Conservation (phyloP, 2,113 vertebrate species). For the Neomonachus schauinslandi region DNA sequence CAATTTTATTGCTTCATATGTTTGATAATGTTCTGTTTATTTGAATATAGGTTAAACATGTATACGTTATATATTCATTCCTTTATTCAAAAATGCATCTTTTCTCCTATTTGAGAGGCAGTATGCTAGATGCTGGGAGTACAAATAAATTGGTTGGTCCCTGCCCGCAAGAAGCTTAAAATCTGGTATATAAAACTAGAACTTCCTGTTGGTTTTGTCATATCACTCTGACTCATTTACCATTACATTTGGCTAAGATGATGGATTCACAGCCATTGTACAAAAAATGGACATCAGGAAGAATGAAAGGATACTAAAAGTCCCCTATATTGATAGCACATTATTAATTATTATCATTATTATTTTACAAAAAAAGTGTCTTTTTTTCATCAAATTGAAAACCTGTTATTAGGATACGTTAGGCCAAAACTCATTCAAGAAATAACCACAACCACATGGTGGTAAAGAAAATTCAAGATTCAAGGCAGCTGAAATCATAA, state of each 20-base stretch:
- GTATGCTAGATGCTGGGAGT: not conserved
- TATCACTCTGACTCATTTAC: not conserved
- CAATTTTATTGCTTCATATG: not conserved
- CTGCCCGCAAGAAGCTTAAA: not conserved
- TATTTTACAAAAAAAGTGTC: not conserved
- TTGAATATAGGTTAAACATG: not conserved
- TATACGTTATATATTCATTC: not conserved
- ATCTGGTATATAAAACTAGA: not conserved
- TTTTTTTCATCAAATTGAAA: not conserved
- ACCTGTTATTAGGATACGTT: not conserved
- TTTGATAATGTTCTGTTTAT: not conserved
- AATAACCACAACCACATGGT: not conserved
- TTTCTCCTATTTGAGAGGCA: not conserved
- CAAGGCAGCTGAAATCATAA: conserved; percentile 48
- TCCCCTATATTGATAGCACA: not conserved
- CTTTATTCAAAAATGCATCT: not conserved
- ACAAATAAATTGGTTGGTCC: not conserved
- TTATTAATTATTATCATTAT: not conserved
- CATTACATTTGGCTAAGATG: not conserved
- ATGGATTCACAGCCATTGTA: not conserved
- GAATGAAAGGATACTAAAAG: not conserved
- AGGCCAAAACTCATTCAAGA: conserved; percentile 27
- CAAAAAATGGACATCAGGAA: not conserved
- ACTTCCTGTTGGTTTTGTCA: not conserved
- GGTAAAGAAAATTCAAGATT: conserved; percentile 27